Evolutionary conservation across 2,797 vertebrate species (phyloP).

Genomic region (Eulemur rubriventer): DNA sequence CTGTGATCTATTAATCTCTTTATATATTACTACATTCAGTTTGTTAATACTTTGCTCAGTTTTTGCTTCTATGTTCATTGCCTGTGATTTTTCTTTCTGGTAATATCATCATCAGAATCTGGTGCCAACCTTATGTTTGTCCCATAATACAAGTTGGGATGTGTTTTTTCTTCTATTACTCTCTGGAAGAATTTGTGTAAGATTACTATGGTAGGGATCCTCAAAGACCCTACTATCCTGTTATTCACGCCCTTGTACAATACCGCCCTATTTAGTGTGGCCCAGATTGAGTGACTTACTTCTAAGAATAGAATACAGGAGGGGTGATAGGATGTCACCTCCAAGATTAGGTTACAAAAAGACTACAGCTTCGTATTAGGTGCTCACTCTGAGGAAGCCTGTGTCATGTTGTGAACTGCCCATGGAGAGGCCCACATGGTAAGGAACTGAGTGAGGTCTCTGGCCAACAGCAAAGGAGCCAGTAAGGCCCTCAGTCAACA

Average conservation of each 20-base stretch:
- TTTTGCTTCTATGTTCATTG: not conserved
- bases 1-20: not conserved
- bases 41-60: not conserved
- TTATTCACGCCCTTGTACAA: not conserved
- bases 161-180: not conserved
- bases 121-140: not conserved
- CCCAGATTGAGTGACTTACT: not conserved
- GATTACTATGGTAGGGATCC: not conserved
- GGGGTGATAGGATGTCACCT: not conserved
- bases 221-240: not conserved
- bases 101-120: not conserved
- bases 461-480: not conserved
- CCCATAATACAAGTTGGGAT: not conserved
- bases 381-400: not conserved
- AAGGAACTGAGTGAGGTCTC: not conserved
- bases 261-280: not conserved
- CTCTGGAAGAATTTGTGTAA: not conserved
- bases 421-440: not conserved
- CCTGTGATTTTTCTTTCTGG: not conserved
- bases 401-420: not conserved
- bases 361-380: not conserved
- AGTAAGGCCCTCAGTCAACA: not conserved
- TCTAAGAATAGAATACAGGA: not conserved
- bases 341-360: not conserved
- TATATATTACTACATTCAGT: not conserved